Percentiles rank a stretch among this genome's conserved stretches.
phyloP scores from a whole-genome alignment of 1,140 invertebrate genomes.

The Lethrus apterus region DNA sequence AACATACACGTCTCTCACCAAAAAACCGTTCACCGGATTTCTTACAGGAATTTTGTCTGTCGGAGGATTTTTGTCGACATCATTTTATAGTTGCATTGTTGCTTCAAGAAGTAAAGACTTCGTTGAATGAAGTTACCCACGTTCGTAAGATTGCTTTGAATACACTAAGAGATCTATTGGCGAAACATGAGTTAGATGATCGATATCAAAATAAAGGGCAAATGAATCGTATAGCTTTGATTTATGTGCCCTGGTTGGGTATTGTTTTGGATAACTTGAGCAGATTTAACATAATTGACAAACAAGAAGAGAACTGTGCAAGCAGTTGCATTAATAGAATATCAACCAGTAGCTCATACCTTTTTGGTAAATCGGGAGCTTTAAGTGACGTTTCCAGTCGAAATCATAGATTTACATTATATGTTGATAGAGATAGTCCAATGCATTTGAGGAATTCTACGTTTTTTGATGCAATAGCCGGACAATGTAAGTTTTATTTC shows the following conservation, averaged over 20 bases:
- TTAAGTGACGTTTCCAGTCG: slow-evolving; percentile 31
- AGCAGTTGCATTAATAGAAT: slow-evolving; percentile 45
- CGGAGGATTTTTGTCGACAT: slow-evolving; percentile 78
- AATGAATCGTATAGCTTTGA: slow-evolving; percentile 74
- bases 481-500: slow-evolving; percentile 47
- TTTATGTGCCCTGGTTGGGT: slow-evolving; percentile 85
- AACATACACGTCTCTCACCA: slow-evolving; percentile 51
- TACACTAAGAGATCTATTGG: slow-evolving; percentile 76
- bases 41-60: slow-evolving; percentile 52
- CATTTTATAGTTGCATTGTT: slow-evolving; percentile 82
- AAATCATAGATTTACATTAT: slow-evolving; percentile 44
- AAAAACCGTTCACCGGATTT: slow-evolving; percentile 48
- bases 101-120: slow-evolving; percentile 65
- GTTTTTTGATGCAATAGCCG: slow-evolving; percentile 71
- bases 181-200: slow-evolving; percentile 91
- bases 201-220: slow-evolving; percentile 73
- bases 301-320: slow-evolving; percentile 33
- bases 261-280: slow-evolving; percentile 77
- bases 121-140: slow-evolving; percentile 73
- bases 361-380: slow-evolving; percentile 31
- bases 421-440: slow-evolving; percentile 51
- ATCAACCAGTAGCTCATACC: slow-evolving; percentile 39
- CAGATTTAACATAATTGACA: slow-evolving; percentile 46
- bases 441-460: slow-evolving; percentile 61
- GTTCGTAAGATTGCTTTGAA: slow-evolving; percentile 71